Evolutionary conservation across 2,113 vertebrate genomes (phyloP).

Genomic region (Donacobius atricapilla): DNA sequence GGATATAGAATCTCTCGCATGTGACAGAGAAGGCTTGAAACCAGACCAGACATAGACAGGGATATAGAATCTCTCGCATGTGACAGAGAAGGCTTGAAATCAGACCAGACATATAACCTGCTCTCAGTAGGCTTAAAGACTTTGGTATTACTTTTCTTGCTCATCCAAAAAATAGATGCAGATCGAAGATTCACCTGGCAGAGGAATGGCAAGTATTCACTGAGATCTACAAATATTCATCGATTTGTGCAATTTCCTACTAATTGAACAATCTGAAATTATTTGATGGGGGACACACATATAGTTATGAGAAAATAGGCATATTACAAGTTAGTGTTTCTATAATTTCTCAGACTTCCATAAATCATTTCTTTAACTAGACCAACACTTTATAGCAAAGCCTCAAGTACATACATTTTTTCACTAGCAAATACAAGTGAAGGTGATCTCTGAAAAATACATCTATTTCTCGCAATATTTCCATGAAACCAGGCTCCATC

Average conservation of each 20-base stretch:
- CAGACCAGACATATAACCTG: background rate
- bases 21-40: background rate
- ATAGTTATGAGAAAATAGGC: background rate
- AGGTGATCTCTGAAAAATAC: background rate
- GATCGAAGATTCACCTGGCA: background rate
- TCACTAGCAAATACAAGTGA: background rate
- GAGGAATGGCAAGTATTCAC: background rate
- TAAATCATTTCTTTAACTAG: background rate
- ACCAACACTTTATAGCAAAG: background rate
- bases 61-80: background rate
- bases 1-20: background rate
- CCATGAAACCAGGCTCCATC: background rate
- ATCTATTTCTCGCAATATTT: background rate
- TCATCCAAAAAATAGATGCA: background rate
- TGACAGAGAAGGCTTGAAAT: background rate
- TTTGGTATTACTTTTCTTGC: background rate
- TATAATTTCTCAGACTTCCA: background rate
- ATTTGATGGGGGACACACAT: background rate
- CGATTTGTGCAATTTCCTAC: background rate
- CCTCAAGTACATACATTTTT: background rate
- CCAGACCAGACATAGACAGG: background rate
- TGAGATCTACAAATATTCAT: background rate
- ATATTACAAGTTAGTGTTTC: background rate
- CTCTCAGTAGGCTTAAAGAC: background rate
- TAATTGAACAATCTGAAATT: background rate